Evolutionary conservation across 2,888 invertebrate genomes (phyloP), one percentile per base, ranked within the genome.

Genomic region (Alcis repandata): DNA sequence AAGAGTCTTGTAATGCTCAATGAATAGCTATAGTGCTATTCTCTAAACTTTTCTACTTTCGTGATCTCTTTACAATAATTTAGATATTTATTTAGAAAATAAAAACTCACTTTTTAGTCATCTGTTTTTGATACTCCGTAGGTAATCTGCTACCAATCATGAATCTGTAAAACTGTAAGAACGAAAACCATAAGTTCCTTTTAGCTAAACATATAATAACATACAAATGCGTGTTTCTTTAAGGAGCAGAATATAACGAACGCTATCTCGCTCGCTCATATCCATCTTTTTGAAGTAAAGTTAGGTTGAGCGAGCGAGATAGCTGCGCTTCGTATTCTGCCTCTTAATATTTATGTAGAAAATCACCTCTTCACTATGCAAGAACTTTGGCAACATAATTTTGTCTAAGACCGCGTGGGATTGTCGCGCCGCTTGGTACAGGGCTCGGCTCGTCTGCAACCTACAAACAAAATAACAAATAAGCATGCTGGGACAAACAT

Each of bases 391-490:
- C 69, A 97, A 89, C 92, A 96, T 96, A 65, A 95, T 94, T 72
- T 95, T 95, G 84, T 97, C 97, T 74, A 98, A 88, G 2, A 95
- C 86, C 33, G 95, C 94, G 80, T 96, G 97, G 0, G 96, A 96
- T 83, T 96, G 95, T 78, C 97, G 96, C 79, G 97, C 97, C 0
- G 97, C 97, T 85, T 96, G 95, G 83, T 96, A 97, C 36, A 97
- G 86, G 0, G 97, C 96, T 64, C 96, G 94, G 36, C 96, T 96
- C 3, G 96, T 97, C 82, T 97, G 95, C 60, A 98, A 90, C 80
- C 96, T 91, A 74, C 20, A 0, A 75, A 72, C 57, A 49, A 63
- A 59, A 48, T 48, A 20, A 60, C 10, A 53, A 59, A 63, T 43
- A 4, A 43, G n/a, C n/a, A n/a, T n/a, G n/a, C n/a, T n/a, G n/a